Evolutionary conservation across 2,113 vertebrate species (phyloP).

Genomic region (Pogonocichla stellata): DNA sequence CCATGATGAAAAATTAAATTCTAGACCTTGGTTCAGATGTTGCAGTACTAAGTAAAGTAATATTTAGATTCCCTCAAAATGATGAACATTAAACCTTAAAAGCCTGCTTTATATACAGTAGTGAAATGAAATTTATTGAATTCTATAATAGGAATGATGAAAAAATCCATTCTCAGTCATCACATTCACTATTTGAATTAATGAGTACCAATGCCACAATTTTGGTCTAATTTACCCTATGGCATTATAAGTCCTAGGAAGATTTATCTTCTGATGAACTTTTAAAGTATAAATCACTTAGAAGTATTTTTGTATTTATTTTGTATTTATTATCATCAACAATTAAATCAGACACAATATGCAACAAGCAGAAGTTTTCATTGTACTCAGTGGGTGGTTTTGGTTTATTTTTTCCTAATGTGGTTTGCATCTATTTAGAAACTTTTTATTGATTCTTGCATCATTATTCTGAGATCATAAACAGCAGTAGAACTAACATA

Average conservation of each 20-base stretch:
- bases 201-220: neutral
- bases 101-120: neutral
- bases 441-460: neutral
- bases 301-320: neutral
- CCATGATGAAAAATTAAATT: neutral
- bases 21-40: neutral
- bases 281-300: neutral
- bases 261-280: neutral
- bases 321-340: neutral
- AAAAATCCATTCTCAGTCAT: neutral
- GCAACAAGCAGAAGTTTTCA: neutral
- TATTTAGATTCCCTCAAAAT: neutral
- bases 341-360: neutral
- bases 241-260: neutral
- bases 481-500: neutral
- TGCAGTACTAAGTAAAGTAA: neutral
- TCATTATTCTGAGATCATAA: neutral
- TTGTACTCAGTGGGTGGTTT: neutral
- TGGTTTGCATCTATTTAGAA: neutral
- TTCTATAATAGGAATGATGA: neutral
- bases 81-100: neutral
- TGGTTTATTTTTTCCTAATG: neutral
- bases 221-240: neutral
- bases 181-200: neutral
- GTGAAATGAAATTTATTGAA: neutral